Evolutionary conservation across 2,888 invertebrate species (phyloP).

Genomic region (Monochamus alternatus): DNA sequence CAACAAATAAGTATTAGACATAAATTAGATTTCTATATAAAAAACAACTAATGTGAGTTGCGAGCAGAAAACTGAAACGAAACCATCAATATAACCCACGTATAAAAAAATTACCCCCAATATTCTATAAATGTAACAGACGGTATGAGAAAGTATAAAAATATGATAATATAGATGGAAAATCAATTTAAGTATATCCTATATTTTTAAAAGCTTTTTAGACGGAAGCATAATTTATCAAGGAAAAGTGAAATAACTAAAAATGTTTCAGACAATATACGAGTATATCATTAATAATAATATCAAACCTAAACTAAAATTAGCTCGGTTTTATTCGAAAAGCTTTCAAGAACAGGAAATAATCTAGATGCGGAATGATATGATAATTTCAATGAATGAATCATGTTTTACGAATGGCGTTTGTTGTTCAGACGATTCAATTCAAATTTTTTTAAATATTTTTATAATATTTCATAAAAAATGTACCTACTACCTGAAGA

Average conservation of each 20-base stretch:
- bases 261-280: not conserved
- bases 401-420: not conserved
- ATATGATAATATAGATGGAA: constrained; percentile 3
- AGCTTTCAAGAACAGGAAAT: not conserved
- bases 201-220: constrained; percentile 19
- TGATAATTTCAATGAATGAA: no score
- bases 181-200: not conserved
- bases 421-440: no score
- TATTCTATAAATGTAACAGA: no score
- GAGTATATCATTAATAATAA: not conserved
- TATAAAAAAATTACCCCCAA: no score
- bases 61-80: no score
- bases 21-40: no score
- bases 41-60: no score
- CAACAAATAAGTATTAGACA: no score
- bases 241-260: constrained; percentile 8
- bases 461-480: no score
- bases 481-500: no score
- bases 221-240: not conserved
- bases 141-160: not conserved
- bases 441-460: no score
- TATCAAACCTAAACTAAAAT: not conserved
- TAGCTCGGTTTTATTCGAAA: not conserved
- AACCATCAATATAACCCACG: no score
- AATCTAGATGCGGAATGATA: not conserved